Evolutionary conservation across 2,797 vertebrate species (phyloP), one percentile per base, ranked within the genome.

Genomic region (Sylvilagus floridanus): DNA sequence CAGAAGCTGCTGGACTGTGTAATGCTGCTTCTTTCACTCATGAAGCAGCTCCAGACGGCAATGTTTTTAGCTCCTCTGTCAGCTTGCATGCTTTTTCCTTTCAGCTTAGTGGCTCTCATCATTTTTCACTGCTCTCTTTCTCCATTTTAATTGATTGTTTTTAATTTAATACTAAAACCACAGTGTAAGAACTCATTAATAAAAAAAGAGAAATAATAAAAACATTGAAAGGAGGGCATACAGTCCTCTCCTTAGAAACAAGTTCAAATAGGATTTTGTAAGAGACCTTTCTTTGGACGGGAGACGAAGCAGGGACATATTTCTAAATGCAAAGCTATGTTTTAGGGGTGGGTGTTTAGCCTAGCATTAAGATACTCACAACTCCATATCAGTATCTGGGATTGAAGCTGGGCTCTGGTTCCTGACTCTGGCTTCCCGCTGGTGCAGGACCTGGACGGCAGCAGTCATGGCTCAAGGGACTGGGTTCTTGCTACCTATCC

Each of bases 131-230:
- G 54, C n/a, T 88, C 52, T 85, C 78, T 78, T 91, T 78, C 71
- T 92, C 32, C 69, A 71, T 71, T 90, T 91, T 32, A 69, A 84
- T 65, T 66, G 92, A 69, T n/a, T 82, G 26, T 50, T 86, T 84
- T 91, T 83, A 78, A 52, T 71, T 91, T 32, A n/a, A 69, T 35
- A 60, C 50, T 78, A 89, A 90, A 68, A 13, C 37, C 28, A 92
- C 95, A 91, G 72, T 52, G 17, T 63, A 84, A 92, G n/a, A 83
- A 78, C 22, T 86, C 71, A 69, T 65, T 93, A 90, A 82, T 42
- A 60, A 60, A 91, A 72, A 66, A 90, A 13, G 2, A 78, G 47
- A 89, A 92, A 63, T 24, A 94, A 71, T 26, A 30, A 81, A 79
- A 88, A 65, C 54, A 65, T 35, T 50, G 60, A 86, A 60, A 57